Evolutionary conservation across 2,888 invertebrate species (phyloP).

Genomic region (Hyles lineata): DNA sequence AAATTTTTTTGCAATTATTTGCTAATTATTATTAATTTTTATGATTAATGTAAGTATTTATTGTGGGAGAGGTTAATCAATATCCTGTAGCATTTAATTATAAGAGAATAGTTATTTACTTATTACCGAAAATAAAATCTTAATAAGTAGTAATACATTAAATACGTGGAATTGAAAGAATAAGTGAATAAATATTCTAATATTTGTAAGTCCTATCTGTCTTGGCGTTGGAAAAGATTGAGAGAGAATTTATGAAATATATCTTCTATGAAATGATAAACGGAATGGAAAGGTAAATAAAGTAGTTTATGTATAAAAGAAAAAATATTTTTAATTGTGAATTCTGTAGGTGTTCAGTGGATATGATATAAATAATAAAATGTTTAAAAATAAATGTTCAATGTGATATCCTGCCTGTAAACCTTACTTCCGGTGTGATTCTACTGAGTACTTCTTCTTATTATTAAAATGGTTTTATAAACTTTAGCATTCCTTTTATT

Average conservation of each 20-base stretch:
- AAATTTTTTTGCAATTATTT: conserved; percentile 1
- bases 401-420: conserved; percentile 83
- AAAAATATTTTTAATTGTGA: conserved; percentile 27
- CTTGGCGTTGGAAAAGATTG: conserved; percentile 9
- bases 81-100: conserved; percentile 9
- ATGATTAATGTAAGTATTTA: not conserved
- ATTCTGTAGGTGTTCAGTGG: conserved; percentile 28
- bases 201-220: conserved; percentile 9
- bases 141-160: not conserved
- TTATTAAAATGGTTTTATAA: conserved; percentile 75
- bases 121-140: not conserved
- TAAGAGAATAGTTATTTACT: not conserved
- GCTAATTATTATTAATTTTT: not conserved
- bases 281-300: conserved; percentile 4
- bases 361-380: conserved; percentile 21
- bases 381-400: conserved; percentile 72
- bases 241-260: conserved; percentile 21
- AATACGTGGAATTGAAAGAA: conserved; percentile 4
- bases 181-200: conserved; percentile 7
- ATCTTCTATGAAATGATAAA: conserved; percentile 21
- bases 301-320: conserved; percentile 3
- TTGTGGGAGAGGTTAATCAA: not conserved
- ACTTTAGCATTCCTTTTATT: conserved; percentile 39
- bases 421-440: conserved; percentile 78
- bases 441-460: conserved; percentile 69